Conservation (phyloP, 2,888 invertebrate genomes). For the Cheilosia grossa region DNA sequence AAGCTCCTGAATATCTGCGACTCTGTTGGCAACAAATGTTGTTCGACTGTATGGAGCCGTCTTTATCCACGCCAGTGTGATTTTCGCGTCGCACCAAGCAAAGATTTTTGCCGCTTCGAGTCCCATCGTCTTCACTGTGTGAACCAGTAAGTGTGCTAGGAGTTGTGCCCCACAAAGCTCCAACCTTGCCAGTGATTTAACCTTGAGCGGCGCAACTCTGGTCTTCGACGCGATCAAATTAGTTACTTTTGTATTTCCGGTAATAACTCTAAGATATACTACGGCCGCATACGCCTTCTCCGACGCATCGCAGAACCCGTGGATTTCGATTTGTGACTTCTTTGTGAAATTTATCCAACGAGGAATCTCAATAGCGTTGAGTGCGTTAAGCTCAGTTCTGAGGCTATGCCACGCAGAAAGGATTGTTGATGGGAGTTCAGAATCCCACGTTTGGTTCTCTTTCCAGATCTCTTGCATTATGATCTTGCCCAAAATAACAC, state of each 20-base stretch:
- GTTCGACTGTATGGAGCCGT: slow-evolving; percentile 43
- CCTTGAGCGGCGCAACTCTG: slow-evolving; percentile 42
- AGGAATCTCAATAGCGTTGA: slow-evolving; percentile 48
- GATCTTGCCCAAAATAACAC: slow-evolving; percentile 62
- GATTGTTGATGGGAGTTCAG: slow-evolving; percentile 38
- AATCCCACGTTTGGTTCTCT: slow-evolving; percentile 48
- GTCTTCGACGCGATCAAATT: slow-evolving; percentile 30
- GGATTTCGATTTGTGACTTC: slow-evolving; percentile 28
- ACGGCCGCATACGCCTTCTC: slow-evolving; percentile 53
- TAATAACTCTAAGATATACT: slow-evolving; percentile 36
- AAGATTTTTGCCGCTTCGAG: slow-evolving; percentile 14
- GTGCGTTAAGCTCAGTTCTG: slow-evolving; percentile 20
- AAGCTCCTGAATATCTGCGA: slow-evolving; percentile 70
- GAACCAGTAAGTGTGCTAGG: slow-evolving; percentile 18
- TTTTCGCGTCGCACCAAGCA: slow-evolving; percentile 33
- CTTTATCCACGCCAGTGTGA: slow-evolving; percentile 61
- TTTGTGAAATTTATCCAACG: slow-evolving; percentile 28
- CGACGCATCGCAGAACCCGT: slow-evolving; percentile 63
- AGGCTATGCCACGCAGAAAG: slow-evolving; percentile 38
- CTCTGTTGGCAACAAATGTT: slow-evolving; percentile 75
- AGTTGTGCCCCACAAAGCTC: slow-evolving; percentile 74
- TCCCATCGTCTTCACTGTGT: background rate
- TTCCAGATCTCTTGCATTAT: slow-evolving; percentile 67
- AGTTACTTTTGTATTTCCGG: background rate
- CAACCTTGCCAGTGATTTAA: slow-evolving; percentile 56